A percentile compares a stretch with the other conserved stretches of the same genome.
These are phyloP conservation scores for Darwinula stevensoni DNA, from an alignment of 2,888 invertebrate species.

Conservation along the genomic window DNA sequence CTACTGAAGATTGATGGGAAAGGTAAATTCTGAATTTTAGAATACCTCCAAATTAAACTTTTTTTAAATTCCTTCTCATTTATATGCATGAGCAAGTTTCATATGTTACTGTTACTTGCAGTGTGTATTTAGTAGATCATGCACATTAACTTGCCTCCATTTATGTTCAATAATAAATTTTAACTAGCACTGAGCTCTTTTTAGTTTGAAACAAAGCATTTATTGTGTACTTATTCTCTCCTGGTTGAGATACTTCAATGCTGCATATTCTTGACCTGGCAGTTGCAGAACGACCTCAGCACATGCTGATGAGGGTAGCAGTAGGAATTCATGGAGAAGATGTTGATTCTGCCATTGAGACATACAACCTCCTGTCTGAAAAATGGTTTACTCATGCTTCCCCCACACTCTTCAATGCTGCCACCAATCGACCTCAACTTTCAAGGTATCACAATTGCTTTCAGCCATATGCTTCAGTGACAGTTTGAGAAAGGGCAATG, in stretches of 20 bases:
- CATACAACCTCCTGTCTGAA: slow-evolving; percentile 81
- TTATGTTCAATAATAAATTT: too few relatives aligned
- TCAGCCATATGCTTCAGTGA: background rate
- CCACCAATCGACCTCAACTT: slow-evolving; percentile 62
- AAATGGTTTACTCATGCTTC: slow-evolving; percentile 92
- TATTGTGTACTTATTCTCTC: slow-evolving; percentile 3
- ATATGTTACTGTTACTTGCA: too few relatives aligned
- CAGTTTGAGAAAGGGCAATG: background rate
- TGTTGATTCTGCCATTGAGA: slow-evolving; percentile 69
- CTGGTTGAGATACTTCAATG: too few relatives aligned
- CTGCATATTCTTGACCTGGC: too few relatives aligned
- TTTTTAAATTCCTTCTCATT: too few relatives aligned
- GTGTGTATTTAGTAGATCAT: too few relatives aligned
- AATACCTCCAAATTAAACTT: too few relatives aligned
- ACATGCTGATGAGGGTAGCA: slow-evolving; percentile 91
- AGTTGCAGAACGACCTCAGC: slow-evolving; percentile 84
- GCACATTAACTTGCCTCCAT: too few relatives aligned
- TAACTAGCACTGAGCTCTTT: background rate
- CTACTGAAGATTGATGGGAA: slow-evolving; percentile 65
- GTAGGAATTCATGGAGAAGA: slow-evolving; percentile 88
- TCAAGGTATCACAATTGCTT: slow-evolving; percentile 27
- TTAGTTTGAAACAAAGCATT: background rate
- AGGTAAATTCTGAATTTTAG: too few relatives aligned
- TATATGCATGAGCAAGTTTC: too few relatives aligned
- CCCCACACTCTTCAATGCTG: slow-evolving; percentile 85